Evolutionary conservation across 2,797 vertebrate genomes (phyloP).

Genomic region (Argyrosomus regius): DNA sequence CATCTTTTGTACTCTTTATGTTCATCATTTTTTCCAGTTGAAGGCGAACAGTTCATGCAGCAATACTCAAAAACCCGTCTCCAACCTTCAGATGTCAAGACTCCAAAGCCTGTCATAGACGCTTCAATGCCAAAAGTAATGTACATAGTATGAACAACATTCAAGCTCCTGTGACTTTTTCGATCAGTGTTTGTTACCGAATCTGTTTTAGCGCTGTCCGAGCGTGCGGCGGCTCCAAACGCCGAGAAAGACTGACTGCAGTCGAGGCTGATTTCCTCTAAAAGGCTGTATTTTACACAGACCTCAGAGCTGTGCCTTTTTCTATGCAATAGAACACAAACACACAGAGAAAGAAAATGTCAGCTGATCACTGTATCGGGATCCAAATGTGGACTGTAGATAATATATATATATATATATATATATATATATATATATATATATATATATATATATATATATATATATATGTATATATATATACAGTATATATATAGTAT

Average conservation of each 20-base stretch:
- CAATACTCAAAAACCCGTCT: constrained; percentile 79
- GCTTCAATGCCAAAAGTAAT: constrained; percentile 86
- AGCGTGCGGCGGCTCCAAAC: constrained; percentile 30
- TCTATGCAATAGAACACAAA: constrained; percentile 98
- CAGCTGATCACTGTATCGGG: constrained; percentile 94
- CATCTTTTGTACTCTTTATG: constrained; percentile 71
- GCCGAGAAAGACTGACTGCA: constrained; percentile 41
- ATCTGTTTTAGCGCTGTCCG: constrained; percentile 69
- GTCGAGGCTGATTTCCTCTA: constrained; percentile 61
- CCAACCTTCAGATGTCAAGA: constrained; percentile 83
- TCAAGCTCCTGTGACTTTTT: constrained; percentile 76
- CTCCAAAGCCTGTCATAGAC: constrained; percentile 85
- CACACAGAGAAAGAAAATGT: constrained; percentile 81
- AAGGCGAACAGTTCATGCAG: constrained; percentile 82
- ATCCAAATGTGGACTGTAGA: constrained; percentile 93
- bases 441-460: constrained; percentile 27
- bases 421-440: constrained; percentile 15
- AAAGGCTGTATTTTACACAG: constrained; percentile 88
- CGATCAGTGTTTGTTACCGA: constrained; percentile 77
- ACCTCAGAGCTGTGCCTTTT: constrained; percentile 99
- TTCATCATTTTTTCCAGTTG: constrained; percentile 67
- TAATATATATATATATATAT: constrained; percentile 63
- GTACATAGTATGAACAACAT: constrained; percentile 80
- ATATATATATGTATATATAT: constrained; percentile 28
- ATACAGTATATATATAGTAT: constrained; percentile 16